These are phyloP conservation scores for Chymomyza caudatula DNA, from an alignment of 2,888 invertebrate species.

Conservation along the genomic window DNA sequence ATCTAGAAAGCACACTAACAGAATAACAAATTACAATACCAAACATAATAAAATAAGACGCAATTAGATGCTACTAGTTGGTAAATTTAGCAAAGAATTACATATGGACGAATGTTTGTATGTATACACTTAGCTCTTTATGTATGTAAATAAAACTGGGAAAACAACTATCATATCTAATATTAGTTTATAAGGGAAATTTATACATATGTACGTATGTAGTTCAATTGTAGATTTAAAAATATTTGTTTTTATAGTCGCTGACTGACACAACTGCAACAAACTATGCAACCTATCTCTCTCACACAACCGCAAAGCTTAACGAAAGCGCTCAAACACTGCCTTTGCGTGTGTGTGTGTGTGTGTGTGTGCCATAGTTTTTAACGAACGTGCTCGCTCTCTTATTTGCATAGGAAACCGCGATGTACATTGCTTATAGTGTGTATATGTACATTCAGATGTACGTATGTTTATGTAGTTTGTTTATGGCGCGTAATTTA, in stretches of 20 bases:
- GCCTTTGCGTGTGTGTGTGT: slow-evolving; percentile 9
- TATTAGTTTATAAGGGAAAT: too few species aligned
- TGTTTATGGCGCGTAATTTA: slow-evolving; percentile 64
- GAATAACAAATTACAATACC: neutral
- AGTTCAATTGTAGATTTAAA: neutral
- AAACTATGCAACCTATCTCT: slow-evolving; percentile 21
- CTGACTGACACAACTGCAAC: slow-evolving; percentile 13
- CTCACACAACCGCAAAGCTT: slow-evolving; percentile 27
- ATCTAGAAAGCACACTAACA: too few species aligned
- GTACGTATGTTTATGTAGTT: slow-evolving; percentile 30
- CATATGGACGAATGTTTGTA: neutral
- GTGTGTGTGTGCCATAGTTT: slow-evolving; percentile 31
- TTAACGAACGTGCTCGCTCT: slow-evolving; percentile 14
- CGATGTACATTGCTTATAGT: neutral
- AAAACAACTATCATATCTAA: too few species aligned
- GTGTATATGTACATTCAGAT: neutral
- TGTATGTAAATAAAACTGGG: neutral
- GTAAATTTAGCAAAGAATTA: slow-evolving; percentile 12
- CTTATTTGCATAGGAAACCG: slow-evolving; percentile 4
- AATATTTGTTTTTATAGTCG: slow-evolving; percentile 6
- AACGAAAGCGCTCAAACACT: slow-evolving; percentile 29
- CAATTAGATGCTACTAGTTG: slow-evolving; percentile 49
- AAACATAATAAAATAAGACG: slow-evolving; percentile 52
- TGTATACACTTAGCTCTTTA: neutral
- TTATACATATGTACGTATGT: neutral